phyloP scores from a whole-genome alignment of 1,140 invertebrate genomes.

The Frieseomelitta varia region DNA sequence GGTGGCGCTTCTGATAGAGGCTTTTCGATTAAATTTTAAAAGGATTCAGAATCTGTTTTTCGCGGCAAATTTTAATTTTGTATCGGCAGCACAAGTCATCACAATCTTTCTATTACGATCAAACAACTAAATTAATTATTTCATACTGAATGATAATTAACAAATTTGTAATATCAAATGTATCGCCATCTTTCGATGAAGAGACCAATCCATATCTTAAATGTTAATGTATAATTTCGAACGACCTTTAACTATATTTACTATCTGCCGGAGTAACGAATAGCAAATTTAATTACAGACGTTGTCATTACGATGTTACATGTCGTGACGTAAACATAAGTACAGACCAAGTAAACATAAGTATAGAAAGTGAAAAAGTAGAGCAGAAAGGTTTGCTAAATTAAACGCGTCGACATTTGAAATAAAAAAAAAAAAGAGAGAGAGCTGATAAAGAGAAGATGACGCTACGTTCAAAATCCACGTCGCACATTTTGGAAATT shows the following conservation, averaged over 20 bases:
- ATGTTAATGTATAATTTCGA: not conserved
- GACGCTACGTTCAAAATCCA: slow-evolving; percentile 5
- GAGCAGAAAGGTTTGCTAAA: not conserved
- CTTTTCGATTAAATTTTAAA: no score
- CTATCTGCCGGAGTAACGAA: not conserved
- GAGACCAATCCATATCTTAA: not conserved
- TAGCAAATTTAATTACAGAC: not conserved
- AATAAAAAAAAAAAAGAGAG: not conserved
- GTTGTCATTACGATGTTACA: not conserved
- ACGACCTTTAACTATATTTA: slow-evolving; percentile 27
- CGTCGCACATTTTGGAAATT: not conserved
- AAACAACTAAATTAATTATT: no score
- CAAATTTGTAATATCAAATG: not conserved
- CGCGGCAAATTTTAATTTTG: no score
- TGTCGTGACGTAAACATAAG: not conserved
- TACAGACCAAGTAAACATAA: no score
- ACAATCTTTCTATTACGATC: no score
- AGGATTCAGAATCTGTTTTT: no score
- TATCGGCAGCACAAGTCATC: no score
- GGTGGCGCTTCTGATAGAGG: no score
- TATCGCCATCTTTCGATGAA: not conserved
- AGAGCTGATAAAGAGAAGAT: not conserved
- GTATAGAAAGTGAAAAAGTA: not conserved
- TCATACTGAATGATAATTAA: no score
- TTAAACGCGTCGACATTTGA: not conserved